Evolutionary conservation across 2,888 invertebrate species (phyloP).

Genomic region (Tenthredo mesomela): DNA sequence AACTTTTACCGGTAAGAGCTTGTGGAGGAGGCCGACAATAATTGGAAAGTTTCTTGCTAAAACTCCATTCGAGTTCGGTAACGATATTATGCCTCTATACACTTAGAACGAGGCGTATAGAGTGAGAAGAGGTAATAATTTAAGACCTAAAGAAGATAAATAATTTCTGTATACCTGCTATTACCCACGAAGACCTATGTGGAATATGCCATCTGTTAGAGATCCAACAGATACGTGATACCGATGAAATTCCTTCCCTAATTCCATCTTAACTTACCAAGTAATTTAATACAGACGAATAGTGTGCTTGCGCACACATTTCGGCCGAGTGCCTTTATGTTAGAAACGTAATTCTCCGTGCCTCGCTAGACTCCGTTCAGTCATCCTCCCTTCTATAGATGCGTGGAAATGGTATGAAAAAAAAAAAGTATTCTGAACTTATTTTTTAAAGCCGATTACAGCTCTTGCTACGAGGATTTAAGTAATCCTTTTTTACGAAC

Average conservation of each 20-base stretch:
- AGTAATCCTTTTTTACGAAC: neutral
- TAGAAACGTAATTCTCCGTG: neutral
- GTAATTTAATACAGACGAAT: constrained; percentile 39
- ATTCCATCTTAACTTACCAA: constrained; percentile 15
- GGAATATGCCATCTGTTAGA: neutral
- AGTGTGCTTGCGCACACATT: neutral
- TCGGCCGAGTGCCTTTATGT: neutral
- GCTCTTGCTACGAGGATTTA: neutral
- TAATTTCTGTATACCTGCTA: neutral
- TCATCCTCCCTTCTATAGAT: neutral
- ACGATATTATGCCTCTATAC: constrained; percentile 51
- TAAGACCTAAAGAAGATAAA: constrained; percentile 4
- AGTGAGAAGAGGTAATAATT: constrained; percentile 33
- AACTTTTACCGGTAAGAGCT: constrained; percentile 23
- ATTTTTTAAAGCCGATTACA: constrained; percentile 30
- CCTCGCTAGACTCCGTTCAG: neutral
- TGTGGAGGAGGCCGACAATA: constrained; percentile 37
- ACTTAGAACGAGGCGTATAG: neutral
- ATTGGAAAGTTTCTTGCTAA: constrained; percentile 53
- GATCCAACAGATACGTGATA: neutral
- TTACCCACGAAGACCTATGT: neutral
- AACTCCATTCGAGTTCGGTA: constrained; percentile 53
- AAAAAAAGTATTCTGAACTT: neutral
- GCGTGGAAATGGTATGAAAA: neutral
- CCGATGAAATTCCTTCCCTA: neutral